Percentiles rank a stretch among this genome's conserved stretches.
These are phyloP conservation scores for Chelonoidis abingdonii DNA, from an alignment of 2,113 vertebrate genomes.

Conservation along the genomic window DNA sequence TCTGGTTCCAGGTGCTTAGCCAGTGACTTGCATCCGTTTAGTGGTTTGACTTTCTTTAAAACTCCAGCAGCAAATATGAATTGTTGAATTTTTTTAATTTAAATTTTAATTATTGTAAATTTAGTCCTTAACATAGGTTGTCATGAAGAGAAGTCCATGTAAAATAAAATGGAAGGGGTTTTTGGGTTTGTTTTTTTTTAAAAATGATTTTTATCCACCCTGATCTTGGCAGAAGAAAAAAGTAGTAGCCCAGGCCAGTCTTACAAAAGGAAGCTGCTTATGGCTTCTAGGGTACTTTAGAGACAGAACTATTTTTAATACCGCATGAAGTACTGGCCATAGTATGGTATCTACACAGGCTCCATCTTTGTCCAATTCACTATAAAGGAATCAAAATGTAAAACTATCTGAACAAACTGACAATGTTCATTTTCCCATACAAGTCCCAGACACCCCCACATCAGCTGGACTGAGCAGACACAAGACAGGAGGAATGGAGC, in stretches of 20 bases:
- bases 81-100: neutral
- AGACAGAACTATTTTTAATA: neutral
- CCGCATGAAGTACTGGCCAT: accelerated
- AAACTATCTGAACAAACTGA: neutral
- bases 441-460: neutral
- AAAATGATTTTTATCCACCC: neutral
- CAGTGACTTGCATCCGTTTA: neutral
- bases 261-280: neutral
- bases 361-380: neutral
- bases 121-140: no score
- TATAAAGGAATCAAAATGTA: neutral
- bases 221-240: neutral
- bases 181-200: neutral
- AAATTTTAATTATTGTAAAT: no score
- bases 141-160: neutral
- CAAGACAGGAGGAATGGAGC: neutral
- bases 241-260: neutral
- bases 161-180: neutral
- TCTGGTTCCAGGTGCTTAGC: neutral
- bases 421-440: neutral
- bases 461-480: neutral
- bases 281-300: neutral
- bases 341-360: neutral
- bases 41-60: neutral
- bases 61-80: neutral